Evolutionary conservation across 2,797 vertebrate genomes (phyloP), one percentile per base, ranked within the genome.

Genomic region (Tamandua tetradactyla): DNA sequence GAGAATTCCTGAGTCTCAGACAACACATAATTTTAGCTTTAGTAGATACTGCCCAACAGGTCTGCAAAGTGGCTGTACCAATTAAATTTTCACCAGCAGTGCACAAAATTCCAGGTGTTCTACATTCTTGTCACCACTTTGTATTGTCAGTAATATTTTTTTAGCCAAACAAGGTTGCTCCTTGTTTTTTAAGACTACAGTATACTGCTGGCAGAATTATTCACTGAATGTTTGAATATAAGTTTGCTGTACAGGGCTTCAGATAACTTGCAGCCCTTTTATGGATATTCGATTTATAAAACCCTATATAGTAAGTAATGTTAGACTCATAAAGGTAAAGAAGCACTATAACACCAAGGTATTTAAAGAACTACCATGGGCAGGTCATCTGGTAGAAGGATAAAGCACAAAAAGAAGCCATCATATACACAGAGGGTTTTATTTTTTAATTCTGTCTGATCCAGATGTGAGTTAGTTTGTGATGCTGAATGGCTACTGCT

Each of bases 201-300:
- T 42, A 79, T 0, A 42, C 25, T 47, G 62, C 55, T 87, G 47
- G 14, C n/a, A 84, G 57, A 74, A 79, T 40, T 76, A 78, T 44
- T 76, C 87, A 81, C 55, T 72, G 37, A 83, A 84, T 64, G 55
- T 76, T 23, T 82, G 15, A 17, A 64, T 57, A 23, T 64, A 82
- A 71, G 32, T 47, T 83, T 22, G 20, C 49, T 6, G 81, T 86
- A 76, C 14, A 55, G 37, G 20, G 23, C 72, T 93, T 93, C 69
- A 62, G 71, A 55, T 71, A 25, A 78, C 57, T 87, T 64, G 1
- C 8, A 71, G 42, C 15, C 40, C 44, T 87, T 89, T 64, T 76
- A 72, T 35, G 42, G 57, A 62, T 59, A 79, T 42, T 37, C 42
- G 64, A 80, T 85, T 95, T 93, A 75, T 44, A 83, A 62, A 93